Evolutionary conservation across 2,113 vertebrate genomes (phyloP), one percentile per base, ranked within the genome.

Genomic region (Piprites chloris): DNA sequence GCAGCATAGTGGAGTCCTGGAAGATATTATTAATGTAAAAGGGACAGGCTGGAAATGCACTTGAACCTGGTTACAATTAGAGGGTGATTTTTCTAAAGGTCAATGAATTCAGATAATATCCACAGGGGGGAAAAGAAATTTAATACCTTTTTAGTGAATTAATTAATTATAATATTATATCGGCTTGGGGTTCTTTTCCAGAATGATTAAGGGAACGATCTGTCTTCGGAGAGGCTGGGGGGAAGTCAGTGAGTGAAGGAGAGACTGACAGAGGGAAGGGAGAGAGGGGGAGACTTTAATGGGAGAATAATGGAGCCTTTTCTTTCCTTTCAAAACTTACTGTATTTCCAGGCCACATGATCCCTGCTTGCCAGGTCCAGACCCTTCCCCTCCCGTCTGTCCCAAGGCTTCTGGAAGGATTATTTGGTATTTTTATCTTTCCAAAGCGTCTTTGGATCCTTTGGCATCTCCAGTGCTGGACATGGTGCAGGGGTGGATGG

Each of bases 141-240:
- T 99, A 99, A 99, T 99, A 99, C 99, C 98, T 99, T 98, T 99
- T 99, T 99, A 99, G 99, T 98, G 99, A 99, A 99, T 99, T 99
- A 99, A 99, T 99, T 99, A 99, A 99, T 99, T 99, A 99, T 99
- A 99, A 99, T 99, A 99, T 99, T 99, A 99, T 99, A 99, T 98
- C 98, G 97, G 99, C 99, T 99, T 98, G 98, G 99, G 98, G 98
- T 98, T 98, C 98, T 98, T 99, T 99, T 99, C 99, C 99, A 99
- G 98, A 98, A 99, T 99, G 99, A 99, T 99, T 99, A 99, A 99
- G 98, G 98, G 98, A 99, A 98, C 97, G 98, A 99, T 99, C 98
- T 97, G 96, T 98, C 98, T 98, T 98, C 82, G 39, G 97, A 94
- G 97, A 97, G 97, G 90, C 97, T 30, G 68, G 97, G 94, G 94